A percentile compares a stretch with the other conserved stretches of the same genome.
Conservation (phyloP, 2,797 vertebrate genomes). For the Poecile montanus region DNA sequence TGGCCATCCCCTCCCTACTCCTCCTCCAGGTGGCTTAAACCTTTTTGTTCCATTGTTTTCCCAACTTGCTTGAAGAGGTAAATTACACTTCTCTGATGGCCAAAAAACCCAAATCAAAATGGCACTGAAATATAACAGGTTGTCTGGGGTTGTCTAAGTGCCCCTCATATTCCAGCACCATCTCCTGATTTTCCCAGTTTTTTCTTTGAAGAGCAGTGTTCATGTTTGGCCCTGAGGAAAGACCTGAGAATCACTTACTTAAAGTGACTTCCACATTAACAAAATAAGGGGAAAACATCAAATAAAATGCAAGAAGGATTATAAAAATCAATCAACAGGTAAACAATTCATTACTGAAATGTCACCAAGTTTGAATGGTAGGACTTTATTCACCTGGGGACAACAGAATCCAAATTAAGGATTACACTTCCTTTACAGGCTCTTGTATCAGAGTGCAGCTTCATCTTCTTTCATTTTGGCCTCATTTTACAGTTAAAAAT, state of each 20-base stretch:
- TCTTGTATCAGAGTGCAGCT: not conserved
- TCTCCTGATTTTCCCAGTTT: not conserved
- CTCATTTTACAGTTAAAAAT: not conserved
- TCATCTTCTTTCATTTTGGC: not conserved
- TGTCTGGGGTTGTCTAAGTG: not conserved
- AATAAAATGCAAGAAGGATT: not conserved
- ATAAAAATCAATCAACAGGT: not conserved
- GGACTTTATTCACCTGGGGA: not conserved
- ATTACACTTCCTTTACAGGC: not conserved
- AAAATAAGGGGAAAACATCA: not conserved
- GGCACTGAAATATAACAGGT: not conserved
- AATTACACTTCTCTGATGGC: not conserved
- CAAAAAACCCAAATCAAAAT: not conserved
- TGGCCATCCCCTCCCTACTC: not conserved
- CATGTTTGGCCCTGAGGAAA: not conserved
- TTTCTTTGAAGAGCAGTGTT: not conserved
- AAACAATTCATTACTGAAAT: constrained; percentile 1
- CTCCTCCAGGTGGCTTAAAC: not conserved
- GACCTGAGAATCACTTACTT: not conserved
- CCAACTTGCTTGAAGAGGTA: not conserved
- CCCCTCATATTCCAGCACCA: not conserved
- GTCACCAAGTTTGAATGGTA: not conserved
- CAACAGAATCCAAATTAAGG: not conserved
- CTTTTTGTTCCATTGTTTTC: not conserved
- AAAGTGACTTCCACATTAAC: not conserved